Conservation (phyloP, 2,113 vertebrate genomes). For the Tragelaphus scriptus region DNA sequence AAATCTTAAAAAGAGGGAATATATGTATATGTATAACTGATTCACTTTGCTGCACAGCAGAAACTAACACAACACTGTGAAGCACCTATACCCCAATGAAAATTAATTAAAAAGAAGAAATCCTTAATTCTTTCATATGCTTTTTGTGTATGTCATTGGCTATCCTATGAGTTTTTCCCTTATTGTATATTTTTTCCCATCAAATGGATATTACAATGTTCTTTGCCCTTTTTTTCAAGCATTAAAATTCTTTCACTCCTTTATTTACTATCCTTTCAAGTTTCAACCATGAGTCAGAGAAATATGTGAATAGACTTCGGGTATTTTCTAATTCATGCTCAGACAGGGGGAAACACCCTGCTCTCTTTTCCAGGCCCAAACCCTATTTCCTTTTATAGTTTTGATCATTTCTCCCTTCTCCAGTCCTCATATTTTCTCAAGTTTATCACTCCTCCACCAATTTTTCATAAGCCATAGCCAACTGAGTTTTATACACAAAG, state of each 20-base stretch:
- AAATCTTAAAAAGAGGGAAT: background rate
- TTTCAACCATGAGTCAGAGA: background rate
- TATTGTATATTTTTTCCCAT: background rate
- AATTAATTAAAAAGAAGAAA: background rate
- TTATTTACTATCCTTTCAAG: background rate
- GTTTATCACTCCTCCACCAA: background rate
- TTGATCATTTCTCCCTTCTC: background rate
- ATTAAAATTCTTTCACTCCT: background rate
- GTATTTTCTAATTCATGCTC: slow-evolving; percentile 23
- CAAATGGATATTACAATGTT: background rate
- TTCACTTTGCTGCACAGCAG: background rate
- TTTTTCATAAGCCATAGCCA: slow-evolving; percentile 18
- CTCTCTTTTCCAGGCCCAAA: background rate
- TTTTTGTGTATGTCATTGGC: background rate
- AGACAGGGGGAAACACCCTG: background rate
- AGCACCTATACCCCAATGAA: background rate
- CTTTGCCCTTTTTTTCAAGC: background rate
- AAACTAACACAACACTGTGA: background rate
- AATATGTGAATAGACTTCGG: background rate
- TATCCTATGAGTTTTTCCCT: background rate
- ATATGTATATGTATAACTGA: background rate
- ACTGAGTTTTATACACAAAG: background rate
- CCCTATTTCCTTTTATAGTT: slow-evolving; percentile 19
- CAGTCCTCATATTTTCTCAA: background rate
- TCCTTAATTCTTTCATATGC: background rate